Evolutionary conservation across 2,797 vertebrate species (phyloP), one percentile per base, ranked within the genome.

Genomic region (Antennarius maculatus): DNA sequence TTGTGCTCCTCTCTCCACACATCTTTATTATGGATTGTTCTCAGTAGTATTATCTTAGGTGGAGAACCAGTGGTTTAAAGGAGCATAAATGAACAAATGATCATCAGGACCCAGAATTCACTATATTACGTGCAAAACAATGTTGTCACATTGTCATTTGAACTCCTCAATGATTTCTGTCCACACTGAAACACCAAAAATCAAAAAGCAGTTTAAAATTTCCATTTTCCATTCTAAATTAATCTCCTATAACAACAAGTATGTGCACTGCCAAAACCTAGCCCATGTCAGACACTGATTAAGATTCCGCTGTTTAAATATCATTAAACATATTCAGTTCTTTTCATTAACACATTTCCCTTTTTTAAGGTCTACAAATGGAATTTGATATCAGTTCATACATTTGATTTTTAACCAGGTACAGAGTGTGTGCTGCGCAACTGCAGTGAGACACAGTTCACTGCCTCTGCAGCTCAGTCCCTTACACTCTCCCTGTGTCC

Each of bases 61-160:
- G 49, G 75, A 37, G 42, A 74, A 55, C 68, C 64, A 41, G 60
- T 65, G 49, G 72, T 66, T 83, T 47, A 61, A 54, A 58, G 62
- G 27, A 31, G 55, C 11, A 54, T 58, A 59, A 61, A 72, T 80
- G 37, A 39, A 39, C 7, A 34, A 34, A 34, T 34, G 54, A 65
- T 63, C 71, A 63, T 72, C 69, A 52, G 61, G 23, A 63, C 54
- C 54, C 47, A 42, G 48, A 64, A 85, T 86, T 23, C 23, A 23
- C 23, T 23, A 23, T 23, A 1, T 29, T n/a, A 0, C 16, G 13
- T 39, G 42, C 39, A 31, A 27, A 46, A 34, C 28, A 7, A n/a
- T 39, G 11, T 41, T 10, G 9, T 27, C 41, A 34, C 12, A 3
- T 17, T 34, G 34, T 53, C 18, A 28, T 34, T 16, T 39, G 1